Evolutionary conservation across 1,140 invertebrate species (phyloP), one percentile per base, ranked within the genome.

Genomic region (Phortica variegata): DNA sequence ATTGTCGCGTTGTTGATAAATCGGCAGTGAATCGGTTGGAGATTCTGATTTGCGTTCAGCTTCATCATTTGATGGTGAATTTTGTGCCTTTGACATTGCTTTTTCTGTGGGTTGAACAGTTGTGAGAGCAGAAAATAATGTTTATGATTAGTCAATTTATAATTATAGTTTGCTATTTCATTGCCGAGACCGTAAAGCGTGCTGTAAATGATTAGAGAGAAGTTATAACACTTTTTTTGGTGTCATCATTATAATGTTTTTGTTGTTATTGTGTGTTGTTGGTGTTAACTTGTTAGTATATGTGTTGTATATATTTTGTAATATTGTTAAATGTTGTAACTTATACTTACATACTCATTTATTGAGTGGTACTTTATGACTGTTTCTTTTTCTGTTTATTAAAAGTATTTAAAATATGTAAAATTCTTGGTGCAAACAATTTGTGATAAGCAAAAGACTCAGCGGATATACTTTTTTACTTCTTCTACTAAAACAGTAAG

Each of bases 1-100:
- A 73, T 91, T 91, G 61, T 91, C 87, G 66, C 89, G 82, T 77
- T 91, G 89, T 75, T 91, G 89, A 68, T 89, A 89, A 48, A 91
- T 80, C 36, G 89, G 89, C 65, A 91, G 79, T 59, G 83, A 79
- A 21, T 82, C 81, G 60, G 80, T 77, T 31, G 86, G 85, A 52
- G 85, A 87, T 39, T 63, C 61, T 52, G 85, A 87, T 37, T 49
- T 44, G 16, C 58, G 43, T 52, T 81, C 78, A 17, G 84, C 82
- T 46, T 85, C 83, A 3, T 68, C 50, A 47, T 53, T 54, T 42
- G 48, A 52, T 58, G 57, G 41, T 44, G 21, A 57, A 87, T 85
- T 46, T 86, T 82, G 49, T 80, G 50, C 43, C 49, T 70, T 73
- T 3, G 70, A 83, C 73, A 90, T 79, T 62, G 88, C 88, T 82